Conservation (phyloP, 2,888 invertebrate genomes). For the Stenchaetothrips biformis region DNA sequence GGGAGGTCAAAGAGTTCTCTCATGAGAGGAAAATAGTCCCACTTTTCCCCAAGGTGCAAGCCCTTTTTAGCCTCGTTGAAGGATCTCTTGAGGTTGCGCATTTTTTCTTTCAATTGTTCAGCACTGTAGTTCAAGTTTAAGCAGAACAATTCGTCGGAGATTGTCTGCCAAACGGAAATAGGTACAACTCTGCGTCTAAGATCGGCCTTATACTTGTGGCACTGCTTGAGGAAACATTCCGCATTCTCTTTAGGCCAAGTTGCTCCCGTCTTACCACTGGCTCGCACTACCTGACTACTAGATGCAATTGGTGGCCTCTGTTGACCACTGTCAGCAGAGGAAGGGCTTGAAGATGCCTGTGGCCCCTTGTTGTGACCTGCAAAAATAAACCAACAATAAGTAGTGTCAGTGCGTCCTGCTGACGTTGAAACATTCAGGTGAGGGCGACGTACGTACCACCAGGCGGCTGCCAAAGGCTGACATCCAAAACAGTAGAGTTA, state of each 20-base stretch:
- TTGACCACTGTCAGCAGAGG: not conserved
- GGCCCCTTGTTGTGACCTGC: slow-evolving; percentile 3
- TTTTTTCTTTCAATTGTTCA: not conserved
- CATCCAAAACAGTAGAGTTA: not conserved
- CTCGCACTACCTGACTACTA: not conserved
- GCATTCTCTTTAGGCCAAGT: not conserved
- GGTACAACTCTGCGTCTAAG: slow-evolving; percentile 4
- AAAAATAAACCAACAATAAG: not conserved
- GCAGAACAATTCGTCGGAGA: slow-evolving; percentile 1
- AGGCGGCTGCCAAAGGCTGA: not conserved
- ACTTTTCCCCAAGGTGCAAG: not conserved
- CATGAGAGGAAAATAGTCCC: not conserved
- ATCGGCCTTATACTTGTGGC: not conserved
- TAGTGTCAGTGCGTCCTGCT: not conserved
- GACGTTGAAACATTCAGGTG: not conserved
- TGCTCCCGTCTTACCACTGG: slow-evolving; percentile 4
- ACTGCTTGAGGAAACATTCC: not conserved
- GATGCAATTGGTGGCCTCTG: not conserved
- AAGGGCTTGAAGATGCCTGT: slow-evolving; percentile 15
- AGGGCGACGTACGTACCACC: not conserved
- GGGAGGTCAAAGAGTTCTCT: not conserved
- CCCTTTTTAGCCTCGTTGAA: slow-evolving; percentile 10
- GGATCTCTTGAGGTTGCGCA: not conserved
- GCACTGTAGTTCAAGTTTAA: not conserved
- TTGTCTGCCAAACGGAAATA: not conserved